Evolutionary conservation across 2,797 vertebrate species (phyloP), one percentile per base, ranked within the genome.

Genomic region (Orestias chungarensis): DNA sequence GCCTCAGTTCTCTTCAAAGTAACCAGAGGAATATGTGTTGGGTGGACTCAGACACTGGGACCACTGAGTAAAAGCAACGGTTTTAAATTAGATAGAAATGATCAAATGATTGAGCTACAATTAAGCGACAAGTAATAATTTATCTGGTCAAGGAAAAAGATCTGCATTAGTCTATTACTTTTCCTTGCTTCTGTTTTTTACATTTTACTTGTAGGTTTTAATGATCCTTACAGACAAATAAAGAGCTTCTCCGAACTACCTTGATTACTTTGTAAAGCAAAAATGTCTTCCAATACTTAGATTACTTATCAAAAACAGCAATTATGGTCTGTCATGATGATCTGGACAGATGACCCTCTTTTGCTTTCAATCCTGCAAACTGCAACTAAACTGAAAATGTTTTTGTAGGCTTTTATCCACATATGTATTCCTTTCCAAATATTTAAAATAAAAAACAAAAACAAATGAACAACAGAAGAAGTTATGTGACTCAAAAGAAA

Each of bases 1-100:
- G 0, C 2, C 31, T 68, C 31, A 49, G 14, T 80, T 85, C 67
- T 50, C 61, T 44, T 49, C 73, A 44, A 55, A 52, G 74, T 52
- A 38, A 70, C 38, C n/a, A 12, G 54, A 18, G 35, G 0, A 0
- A 9, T 43, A 65, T 20, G 42, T 42, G 25, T 49, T 18, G 31
- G 15, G 42, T 4, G 6, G 31, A 38, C 14, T n/a, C 46, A 38
- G 14, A 17, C 23, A 49, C 20, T 49, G 20, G 14, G 14, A n/a
- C n/a, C 6, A 17, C 43, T 15, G 9, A 44, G 43, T 17, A 44
- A 50, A n/a, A 50, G 23, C 7, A 10, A 10, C 20, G 6, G 44
- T 47, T 5, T 47, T 47, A 47, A 20, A 47, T 47, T 18, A 46
- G 23, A 2, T 50, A 5, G 29, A 54, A 54, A 29, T 52, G 2